Evolutionary conservation across 2,113 vertebrate species (phyloP), one percentile per base, ranked within the genome.

Genomic region (Aspiorhynchus laticeps): DNA sequence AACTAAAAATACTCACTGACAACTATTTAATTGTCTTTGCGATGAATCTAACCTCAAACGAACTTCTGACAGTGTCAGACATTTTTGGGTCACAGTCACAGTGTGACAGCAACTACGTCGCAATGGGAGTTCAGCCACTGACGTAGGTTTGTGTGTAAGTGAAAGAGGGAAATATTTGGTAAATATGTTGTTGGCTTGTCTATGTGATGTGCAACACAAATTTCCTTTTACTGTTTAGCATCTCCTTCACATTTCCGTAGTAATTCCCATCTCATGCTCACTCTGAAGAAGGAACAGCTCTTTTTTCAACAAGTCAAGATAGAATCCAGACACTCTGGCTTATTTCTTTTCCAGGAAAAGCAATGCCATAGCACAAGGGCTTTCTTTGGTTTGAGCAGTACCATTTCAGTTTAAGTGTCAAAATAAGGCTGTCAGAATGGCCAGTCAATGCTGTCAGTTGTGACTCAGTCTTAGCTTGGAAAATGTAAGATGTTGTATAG

Each of bases 401-500:
- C n/a, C 41, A 77, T 51, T 53, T 46, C 7, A 19, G n/a, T 43
- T 28, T 67, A n/a, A 63, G 59, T 67, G 59, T 46, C 38, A 65
- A 63, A 81, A 67, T 78, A 78, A 36, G 28, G 48, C 46, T 81
- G 59, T 46, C 59, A 81, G 10, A 81, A 65, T n/a, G 77, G 2
- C 51, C 11, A 33, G 38, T 46, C 24, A 43, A 21, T 31, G 80
- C 41, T 48, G 38, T 82, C 80, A 82, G 33, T 51, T 2, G 28
- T 69, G 80, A 51, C 79, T 63, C 11, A 81, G 59, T 67, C 59
- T 41, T 26, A 41, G 53, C 56, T 61, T 76, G 41, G 1, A 36
- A 59, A 56, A 59, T 59, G 77, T 79, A 14, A 78, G 77, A 79
- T 79, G 24, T 41, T 38, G n/a, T 36, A 26, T 24, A 61, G 36